These are phyloP conservation scores for Rhineura floridana DNA, from an alignment of 2,113 vertebrate genomes.

Conservation along the genomic window DNA sequence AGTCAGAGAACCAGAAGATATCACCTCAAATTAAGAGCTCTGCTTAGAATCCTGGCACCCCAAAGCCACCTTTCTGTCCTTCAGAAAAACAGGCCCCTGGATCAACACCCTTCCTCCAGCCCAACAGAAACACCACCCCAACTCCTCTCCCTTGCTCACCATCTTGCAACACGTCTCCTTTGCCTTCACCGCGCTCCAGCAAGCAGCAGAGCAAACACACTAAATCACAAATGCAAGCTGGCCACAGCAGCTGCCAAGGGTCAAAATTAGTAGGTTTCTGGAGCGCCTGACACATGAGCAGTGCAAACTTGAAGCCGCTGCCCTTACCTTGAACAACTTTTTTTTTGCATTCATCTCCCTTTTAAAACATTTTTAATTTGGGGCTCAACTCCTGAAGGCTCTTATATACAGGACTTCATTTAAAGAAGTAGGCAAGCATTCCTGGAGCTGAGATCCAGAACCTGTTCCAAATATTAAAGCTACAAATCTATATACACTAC, in stretches of 20 bases:
- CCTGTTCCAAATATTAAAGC: too few species aligned
- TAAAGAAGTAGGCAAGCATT: background rate
- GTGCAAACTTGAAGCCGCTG: background rate
- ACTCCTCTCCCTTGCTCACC: background rate
- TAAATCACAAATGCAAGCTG: background rate
- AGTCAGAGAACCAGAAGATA: background rate
- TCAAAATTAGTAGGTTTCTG: background rate
- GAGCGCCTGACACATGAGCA: background rate
- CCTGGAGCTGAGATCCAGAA: background rate
- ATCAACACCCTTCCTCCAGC: background rate
- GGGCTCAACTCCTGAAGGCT: background rate
- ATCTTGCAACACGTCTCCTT: background rate
- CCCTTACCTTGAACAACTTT: background rate
- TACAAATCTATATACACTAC: too few species aligned
- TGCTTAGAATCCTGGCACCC: background rate
- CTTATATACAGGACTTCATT: background rate
- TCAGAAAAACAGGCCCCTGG: background rate
- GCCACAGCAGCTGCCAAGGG: background rate
- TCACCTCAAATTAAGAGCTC: background rate
- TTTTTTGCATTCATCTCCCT: background rate
- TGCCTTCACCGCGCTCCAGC: background rate
- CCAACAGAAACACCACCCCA: too few species aligned
- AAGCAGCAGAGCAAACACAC: background rate
- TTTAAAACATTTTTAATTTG: background rate
- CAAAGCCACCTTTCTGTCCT: background rate